Percentiles rank a stretch among this genome's conserved stretches.
Evolutionary conservation across 2,888 invertebrate genomes (phyloP).

Genomic region (Microctonus brassicae): DNA sequence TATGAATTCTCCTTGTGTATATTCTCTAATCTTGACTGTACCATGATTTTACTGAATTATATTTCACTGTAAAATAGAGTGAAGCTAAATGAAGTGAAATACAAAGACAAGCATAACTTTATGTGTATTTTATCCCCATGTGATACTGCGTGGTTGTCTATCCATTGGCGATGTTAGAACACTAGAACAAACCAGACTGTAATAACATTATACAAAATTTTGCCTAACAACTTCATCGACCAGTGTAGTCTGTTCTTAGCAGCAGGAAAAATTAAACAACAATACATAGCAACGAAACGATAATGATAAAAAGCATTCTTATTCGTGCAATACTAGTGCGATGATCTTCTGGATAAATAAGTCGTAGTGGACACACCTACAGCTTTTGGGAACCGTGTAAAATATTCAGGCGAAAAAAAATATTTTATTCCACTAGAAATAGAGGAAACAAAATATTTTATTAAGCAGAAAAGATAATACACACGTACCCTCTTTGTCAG

Average conservation of each 20-base stretch:
- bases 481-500: background rate
- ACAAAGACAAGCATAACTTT: background rate
- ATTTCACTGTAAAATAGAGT: background rate
- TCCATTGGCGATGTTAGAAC: background rate
- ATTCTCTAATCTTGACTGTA: background rate
- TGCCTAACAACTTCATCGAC: constrained; percentile 22
- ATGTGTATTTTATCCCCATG: background rate
- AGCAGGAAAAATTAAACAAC: background rate
- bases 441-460: background rate
- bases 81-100: background rate
- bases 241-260: background rate
- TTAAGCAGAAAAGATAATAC: background rate
- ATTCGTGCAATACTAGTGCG: background rate
- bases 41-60: too few relatives aligned
- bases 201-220: constrained; percentile 36
- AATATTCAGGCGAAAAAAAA: too few relatives aligned
- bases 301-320: background rate
- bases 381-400: background rate
- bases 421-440: background rate
- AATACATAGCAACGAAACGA: background rate
- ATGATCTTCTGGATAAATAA: background rate
- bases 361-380: background rate
- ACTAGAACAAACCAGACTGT: constrained; percentile 43
- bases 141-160: background rate
- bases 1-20: background rate